These are phyloP conservation scores for Dynastes grantii DNA, from an alignment of 2,888 invertebrate species.

Conservation along the genomic window DNA sequence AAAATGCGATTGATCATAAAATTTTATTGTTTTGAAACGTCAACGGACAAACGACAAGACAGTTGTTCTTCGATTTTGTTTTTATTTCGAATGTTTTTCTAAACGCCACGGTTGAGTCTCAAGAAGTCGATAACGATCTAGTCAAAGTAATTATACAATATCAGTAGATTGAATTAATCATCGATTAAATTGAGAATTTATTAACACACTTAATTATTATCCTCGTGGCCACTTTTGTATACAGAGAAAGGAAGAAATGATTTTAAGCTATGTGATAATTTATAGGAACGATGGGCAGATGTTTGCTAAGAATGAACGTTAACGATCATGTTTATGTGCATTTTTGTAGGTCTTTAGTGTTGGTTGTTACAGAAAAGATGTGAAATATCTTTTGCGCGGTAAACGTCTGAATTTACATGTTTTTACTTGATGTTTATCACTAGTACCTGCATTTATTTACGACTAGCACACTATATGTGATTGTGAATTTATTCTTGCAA, in stretches of 20 bases:
- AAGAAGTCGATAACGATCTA: conserved; percentile 24
- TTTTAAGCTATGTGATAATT: conserved; percentile 41
- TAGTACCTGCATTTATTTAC: no score
- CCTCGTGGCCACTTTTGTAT: conserved; percentile 15
- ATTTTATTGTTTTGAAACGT: conserved; percentile 30
- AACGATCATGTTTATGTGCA: conserved; percentile 33
- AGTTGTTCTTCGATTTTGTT: conserved; percentile 31
- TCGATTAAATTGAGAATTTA: conserved; percentile 37
- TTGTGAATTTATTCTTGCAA: no score
- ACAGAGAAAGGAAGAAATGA: conserved; percentile 22
- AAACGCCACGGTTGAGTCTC: conserved; percentile 27
- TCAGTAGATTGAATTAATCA: conserved; percentile 34
- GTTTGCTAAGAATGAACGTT: conserved; percentile 28
- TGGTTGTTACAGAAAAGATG: conserved; percentile 9
- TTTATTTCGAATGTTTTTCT: conserved; percentile 3
- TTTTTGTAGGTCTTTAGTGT: conserved; percentile 11
- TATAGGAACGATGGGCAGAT: conserved; percentile 37
- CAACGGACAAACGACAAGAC: not conserved
- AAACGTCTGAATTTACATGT: not conserved
- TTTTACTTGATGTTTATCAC: not conserved
- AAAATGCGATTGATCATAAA: conserved; percentile 36
- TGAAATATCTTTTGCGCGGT: conserved; percentile 28
- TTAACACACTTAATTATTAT: conserved; percentile 32
- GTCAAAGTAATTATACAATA: conserved; percentile 36
- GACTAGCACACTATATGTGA: no score